Evolutionary conservation across 2,888 invertebrate species (phyloP), one percentile per base, ranked within the genome.

Genomic region (Melanophora roralis): DNA sequence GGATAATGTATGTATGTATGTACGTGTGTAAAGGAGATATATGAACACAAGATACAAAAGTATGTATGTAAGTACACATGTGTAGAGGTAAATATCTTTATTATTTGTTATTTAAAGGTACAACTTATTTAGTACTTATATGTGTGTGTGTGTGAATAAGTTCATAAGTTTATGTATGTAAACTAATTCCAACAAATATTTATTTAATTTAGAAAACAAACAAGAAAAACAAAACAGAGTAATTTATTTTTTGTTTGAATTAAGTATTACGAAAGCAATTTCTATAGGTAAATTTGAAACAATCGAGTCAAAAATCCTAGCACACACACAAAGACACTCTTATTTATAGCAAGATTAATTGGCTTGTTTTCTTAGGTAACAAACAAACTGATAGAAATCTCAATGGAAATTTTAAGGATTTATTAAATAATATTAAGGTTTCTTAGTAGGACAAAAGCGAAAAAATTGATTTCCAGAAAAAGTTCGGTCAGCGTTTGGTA

Each of bases 141-240:
- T 12, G 5, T 16, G n/a, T 47, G n/a, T n/a, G 21, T 36, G 21
- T 21, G n/a, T 34, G 19, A 0, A 12, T 40, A 0, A n/a, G n/a
- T n/a, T n/a, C n/a, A n/a, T 57, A 38, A 21, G 23, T 16, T 4
- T 53, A 43, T 8, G 7, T 36, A 14, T 43, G 23, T 14, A 65
- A 65, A 73, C 19, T 38, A 65, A 38, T 65, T 73, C 55, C n/a
- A 38, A 43, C 43, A 74, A 74, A 72, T 62, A 62, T 62, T 62
- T 43, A 62, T 62, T 62, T 62, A 34, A 53, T 43, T 53, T 8
- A 55, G 9, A 57, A 57, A 57, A 57, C 45, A 57, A 68, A 45
- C 3, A 27, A 19, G 27, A 43, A 16, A n/a, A 16, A 16, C 8
- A 53, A 32, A 36, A 5, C 16, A 36, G 27, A 64, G 27, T 47